A percentile compares a stretch with the other conserved stretches of the same genome.
Conservation (phyloP, 1,140 invertebrate genomes). For the Octopus bimaculoides region DNA sequence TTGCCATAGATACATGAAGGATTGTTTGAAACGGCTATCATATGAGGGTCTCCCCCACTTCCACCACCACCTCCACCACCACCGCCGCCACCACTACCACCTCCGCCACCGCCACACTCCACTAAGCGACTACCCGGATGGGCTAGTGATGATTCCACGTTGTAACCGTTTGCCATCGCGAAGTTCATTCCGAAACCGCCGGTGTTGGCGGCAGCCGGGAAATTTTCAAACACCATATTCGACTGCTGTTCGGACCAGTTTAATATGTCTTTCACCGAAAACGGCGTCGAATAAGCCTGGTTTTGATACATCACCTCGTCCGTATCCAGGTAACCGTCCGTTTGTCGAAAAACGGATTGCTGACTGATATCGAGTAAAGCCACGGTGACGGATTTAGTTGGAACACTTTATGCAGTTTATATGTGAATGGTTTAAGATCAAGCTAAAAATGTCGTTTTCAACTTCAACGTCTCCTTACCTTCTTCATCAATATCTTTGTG, state of each 20-base stretch:
- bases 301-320: slow-evolving; percentile 23
- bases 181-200: slow-evolving; percentile 20
- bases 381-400: background rate
- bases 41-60: background rate
- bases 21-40: slow-evolving; percentile 15
- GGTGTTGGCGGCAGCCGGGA: background rate
- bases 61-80: background rate
- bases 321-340: slow-evolving; percentile 8
- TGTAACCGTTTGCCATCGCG: background rate
- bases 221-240: slow-evolving; percentile 14
- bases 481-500: background rate
- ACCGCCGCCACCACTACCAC: background rate
- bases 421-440: background rate
- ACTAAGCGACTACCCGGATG: background rate
- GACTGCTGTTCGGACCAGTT: slow-evolving; percentile 42
- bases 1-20: slow-evolving; percentile 31
- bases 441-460: background rate
- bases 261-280: slow-evolving; percentile 55
- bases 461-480: background rate
- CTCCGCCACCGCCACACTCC: background rate
- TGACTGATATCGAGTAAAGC: slow-evolving; percentile 5
- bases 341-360: slow-evolving; percentile 1
- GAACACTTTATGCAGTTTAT: background rate
- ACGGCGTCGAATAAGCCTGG: slow-evolving; percentile 37
- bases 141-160: background rate